Evolutionary conservation across 2,888 invertebrate genomes (phyloP).

Genomic region (Caenorhabditis sp.): DNA sequence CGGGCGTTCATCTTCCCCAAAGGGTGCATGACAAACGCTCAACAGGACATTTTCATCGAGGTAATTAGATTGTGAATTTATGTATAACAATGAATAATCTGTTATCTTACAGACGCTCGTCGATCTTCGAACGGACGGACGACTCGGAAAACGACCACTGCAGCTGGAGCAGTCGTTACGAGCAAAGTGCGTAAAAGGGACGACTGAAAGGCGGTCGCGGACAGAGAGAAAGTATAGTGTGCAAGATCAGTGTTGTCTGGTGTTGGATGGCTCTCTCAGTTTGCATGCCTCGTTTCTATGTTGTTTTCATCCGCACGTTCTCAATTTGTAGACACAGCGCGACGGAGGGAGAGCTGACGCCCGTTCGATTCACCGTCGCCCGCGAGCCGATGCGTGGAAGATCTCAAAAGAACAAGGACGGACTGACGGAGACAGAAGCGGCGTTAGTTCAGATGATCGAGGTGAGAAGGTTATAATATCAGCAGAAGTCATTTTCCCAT

Average conservation of each 20-base stretch:
- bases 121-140: slow-evolving; percentile 23
- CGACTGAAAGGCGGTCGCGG: slow-evolving; percentile 8
- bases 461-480: slow-evolving; percentile 1
- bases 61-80: background rate
- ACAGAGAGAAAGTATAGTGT: slow-evolving; percentile 40
- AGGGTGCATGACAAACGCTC: slow-evolving; percentile 41
- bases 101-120: slow-evolving; percentile 42
- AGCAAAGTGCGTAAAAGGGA: slow-evolving; percentile 44
- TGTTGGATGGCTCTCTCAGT: slow-evolving; percentile 28
- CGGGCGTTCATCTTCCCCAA: slow-evolving; percentile 43
- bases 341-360: slow-evolving; percentile 24
- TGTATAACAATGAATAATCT: background rate
- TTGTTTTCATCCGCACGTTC: background rate
- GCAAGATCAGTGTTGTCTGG: background rate
- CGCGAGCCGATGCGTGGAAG: slow-evolving; percentile 25
- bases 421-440: slow-evolving; percentile 29
- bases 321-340: slow-evolving; percentile 22
- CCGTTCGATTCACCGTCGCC: slow-evolving; percentile 32
- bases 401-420: background rate
- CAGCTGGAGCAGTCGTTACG: slow-evolving; percentile 32
- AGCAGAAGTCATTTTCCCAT: background rate
- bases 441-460: slow-evolving; percentile 47
- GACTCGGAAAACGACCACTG: slow-evolving; percentile 35
- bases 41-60: slow-evolving; percentile 47
- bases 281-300: slow-evolving; percentile 28